Evolutionary conservation across 2,797 vertebrate species (phyloP).

Genomic region (Rhinatrema bivittatum): DNA sequence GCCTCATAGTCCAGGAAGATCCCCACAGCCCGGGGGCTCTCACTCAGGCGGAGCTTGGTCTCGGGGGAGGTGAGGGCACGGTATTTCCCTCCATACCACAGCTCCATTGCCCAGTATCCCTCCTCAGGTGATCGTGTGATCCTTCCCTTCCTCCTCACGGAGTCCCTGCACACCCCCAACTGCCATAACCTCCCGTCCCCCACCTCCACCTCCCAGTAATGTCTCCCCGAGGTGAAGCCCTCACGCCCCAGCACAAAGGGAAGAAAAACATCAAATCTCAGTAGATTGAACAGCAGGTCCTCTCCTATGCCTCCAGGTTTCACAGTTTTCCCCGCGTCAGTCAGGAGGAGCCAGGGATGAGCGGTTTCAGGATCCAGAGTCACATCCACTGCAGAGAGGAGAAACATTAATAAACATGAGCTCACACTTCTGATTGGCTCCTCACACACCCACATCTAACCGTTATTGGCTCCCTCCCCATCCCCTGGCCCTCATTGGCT

Average conservation of each 20-base stretch:
- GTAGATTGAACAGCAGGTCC: conserved; percentile 21
- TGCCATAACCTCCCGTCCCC: conserved; percentile 37
- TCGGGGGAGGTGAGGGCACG: neutral
- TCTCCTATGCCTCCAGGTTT: too few relatives aligned
- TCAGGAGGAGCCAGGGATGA: too few relatives aligned
- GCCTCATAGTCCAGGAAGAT: conserved; percentile 25
- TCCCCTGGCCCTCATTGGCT: too few relatives aligned
- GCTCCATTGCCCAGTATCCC: neutral
- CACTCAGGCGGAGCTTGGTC: neutral
- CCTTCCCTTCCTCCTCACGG: conserved; percentile 33
- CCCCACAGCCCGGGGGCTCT: neutral
- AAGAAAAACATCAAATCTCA: conserved; percentile 40
- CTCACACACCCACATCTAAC: too few relatives aligned
- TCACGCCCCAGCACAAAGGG: conserved; percentile 37
- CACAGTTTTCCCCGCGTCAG: too few relatives aligned
- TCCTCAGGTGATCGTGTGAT: too few relatives aligned
- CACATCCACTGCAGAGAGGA: too few relatives aligned
- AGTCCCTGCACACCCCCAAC: conserved; percentile 36
- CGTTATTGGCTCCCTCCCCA: too few relatives aligned
- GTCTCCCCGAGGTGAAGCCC: conserved; percentile 36
- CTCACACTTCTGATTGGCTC: too few relatives aligned
- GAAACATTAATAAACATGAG: too few relatives aligned
- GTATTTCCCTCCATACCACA: accelerated
- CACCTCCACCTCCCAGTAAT: too few relatives aligned
- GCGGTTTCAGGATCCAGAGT: too few relatives aligned